A percentile compares a stretch with the other conserved stretches of the same genome.
These are phyloP conservation scores for Mustela nigripes DNA, from an alignment of 2,113 vertebrate species.

Conservation along the genomic window DNA sequence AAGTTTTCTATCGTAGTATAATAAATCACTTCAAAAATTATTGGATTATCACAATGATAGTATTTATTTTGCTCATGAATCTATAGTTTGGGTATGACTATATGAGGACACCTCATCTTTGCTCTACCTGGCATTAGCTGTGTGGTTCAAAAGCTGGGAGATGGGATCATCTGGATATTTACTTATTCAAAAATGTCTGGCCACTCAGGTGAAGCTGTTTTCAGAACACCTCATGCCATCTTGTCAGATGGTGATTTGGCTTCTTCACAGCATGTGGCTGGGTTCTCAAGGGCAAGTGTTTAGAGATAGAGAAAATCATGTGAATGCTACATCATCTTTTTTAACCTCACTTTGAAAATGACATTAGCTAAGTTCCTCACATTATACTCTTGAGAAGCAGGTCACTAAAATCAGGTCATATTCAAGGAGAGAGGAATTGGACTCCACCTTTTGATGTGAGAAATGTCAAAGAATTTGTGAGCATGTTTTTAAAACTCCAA, in stretches of 20 bases:
- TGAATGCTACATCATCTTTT: not conserved
- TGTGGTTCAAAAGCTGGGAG: not conserved
- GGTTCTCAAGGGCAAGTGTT: not conserved
- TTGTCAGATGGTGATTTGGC: not conserved
- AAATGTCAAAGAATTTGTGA: conserved; percentile 2
- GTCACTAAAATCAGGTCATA: not conserved
- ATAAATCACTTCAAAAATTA: conserved; percentile 42
- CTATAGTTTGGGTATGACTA: not conserved
- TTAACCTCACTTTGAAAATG: not conserved
- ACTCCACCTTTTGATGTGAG: not conserved
- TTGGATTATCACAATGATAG: not conserved
- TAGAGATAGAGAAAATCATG: not conserved
- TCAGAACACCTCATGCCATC: not conserved
- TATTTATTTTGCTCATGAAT: conserved; percentile 13
- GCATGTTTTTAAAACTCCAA: not conserved
- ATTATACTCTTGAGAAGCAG: not conserved
- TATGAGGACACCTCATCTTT: conserved; percentile 2
- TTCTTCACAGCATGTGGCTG: not conserved
- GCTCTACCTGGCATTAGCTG: not conserved
- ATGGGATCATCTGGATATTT: not conserved
- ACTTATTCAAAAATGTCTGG: not conserved
- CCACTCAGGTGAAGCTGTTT: not conserved
- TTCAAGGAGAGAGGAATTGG: not conserved
- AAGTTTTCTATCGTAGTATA: not conserved
- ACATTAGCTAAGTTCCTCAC: not conserved